Base-by-base conservation (phyloP, 2,113 vertebrate species). In the Balaenoptera acutorostrata region DNA sequence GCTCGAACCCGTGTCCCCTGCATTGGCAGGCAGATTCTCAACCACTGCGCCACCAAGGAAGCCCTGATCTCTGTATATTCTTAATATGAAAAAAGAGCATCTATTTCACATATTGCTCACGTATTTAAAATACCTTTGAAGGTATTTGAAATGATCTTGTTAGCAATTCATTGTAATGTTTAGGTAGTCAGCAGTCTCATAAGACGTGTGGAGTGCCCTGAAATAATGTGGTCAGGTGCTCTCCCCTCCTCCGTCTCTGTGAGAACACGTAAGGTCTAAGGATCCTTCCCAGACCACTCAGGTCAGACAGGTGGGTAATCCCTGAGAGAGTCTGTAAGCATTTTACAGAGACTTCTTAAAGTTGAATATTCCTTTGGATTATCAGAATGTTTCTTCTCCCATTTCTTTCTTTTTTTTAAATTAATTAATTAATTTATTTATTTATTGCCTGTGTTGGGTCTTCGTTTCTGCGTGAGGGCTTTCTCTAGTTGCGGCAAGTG, bases 371-470 rank as follows among this genome's bases (percentile, higher is more conserved):
- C 12, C 72, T 87, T 97, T 88, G 74, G 72, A 63, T 87, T 90
- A 77, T 93, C 88, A 92, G 95, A 97, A 92, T 93, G 88, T 93
- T 94, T 94, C 61, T 80, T 95, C 95, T 95, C 95, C 69, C 55
- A 92, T 97, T 96, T 74, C 92, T 95, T 94, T 97, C 36, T 36
- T 36, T 36, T 36, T 36, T 36, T 36, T 2, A 36, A 36, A 36
- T 36, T 36, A 36, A 36, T 36, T 36, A 36, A 36, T 36, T 36
- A 36, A 36, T 36, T 36, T 2, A 36, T 36, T 36, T 36, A 36
- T 36, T 36, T 36, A 36, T 36, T 36, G 36, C 36, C 36, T 36
- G 36, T 36, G 36, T 36, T 36, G 36, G 36, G 36, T 36, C 36
- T 36, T 36, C 36, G 36, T 36, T 36, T 36, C 36, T 36, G 36